Evolutionary conservation across 2,797 vertebrate genomes (phyloP).

Genomic region (Pseudochirops cupreus): DNA sequence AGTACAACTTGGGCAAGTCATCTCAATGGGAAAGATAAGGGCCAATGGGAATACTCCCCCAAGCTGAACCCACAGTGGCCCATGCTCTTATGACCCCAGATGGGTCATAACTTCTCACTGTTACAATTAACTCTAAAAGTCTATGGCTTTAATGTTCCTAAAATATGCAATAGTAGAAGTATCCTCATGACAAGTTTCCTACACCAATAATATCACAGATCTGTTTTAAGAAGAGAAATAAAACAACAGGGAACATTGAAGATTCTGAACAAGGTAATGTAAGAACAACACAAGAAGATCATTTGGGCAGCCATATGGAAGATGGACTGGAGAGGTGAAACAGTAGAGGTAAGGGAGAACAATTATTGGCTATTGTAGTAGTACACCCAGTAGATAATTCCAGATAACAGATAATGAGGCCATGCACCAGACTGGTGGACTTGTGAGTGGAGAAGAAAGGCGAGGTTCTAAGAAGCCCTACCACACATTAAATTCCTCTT

Average conservation of each 20-base stretch:
- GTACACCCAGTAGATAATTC: not conserved
- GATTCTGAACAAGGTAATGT: not conserved
- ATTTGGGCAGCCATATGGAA: not conserved
- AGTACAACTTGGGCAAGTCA: not conserved
- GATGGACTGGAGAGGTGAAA: not conserved
- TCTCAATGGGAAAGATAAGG: not conserved
- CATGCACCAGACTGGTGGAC: not conserved
- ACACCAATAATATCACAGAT: not conserved
- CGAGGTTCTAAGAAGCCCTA: not conserved
- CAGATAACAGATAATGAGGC: not conserved
- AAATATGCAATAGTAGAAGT: not conserved
- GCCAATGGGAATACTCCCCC: not conserved
- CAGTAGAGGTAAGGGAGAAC: not conserved
- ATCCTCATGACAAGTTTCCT: not conserved
- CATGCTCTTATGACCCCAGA: not conserved
- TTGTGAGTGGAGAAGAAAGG: not conserved
- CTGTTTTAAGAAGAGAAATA: not conserved
- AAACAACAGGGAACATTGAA: not conserved
- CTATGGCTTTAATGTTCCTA: not conserved
- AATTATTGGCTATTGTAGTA: not conserved
- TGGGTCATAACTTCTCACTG: not conserved
- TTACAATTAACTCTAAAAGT: not conserved
- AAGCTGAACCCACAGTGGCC: not conserved
- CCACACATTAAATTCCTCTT: not conserved
- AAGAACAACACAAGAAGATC: not conserved